phyloP scores from a whole-genome alignment of 2,888 invertebrate species.

The Eupithecia abbreviata region DNA sequence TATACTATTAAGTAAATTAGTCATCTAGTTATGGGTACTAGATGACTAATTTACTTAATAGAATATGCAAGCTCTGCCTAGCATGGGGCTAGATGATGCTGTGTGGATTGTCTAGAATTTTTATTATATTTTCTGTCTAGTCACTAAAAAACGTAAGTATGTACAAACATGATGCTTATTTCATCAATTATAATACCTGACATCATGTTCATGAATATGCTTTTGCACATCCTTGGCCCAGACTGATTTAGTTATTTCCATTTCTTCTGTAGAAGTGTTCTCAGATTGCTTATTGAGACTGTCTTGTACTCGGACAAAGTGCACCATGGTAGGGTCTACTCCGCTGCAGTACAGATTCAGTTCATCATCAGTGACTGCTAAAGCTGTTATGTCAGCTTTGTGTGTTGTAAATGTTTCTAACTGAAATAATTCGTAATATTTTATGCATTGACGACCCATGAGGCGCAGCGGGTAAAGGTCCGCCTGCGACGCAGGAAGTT shows the following conservation, averaged over 20 bases:
- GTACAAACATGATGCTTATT: background rate
- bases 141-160: no score
- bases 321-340: conserved; percentile 91
- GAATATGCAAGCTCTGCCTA: no score
- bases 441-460: no score
- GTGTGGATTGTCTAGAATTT: no score
- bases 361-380: conserved; percentile 89
- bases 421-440: conserved; percentile 49
- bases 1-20: no score
- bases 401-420: conserved; percentile 91
- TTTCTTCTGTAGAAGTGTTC: background rate
- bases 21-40: no score
- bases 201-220: conserved; percentile 93
- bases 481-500: no score
- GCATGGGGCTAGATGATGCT: no score
- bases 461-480: no score
- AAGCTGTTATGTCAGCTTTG: conserved; percentile 90
- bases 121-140: no score
- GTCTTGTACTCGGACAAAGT: conserved; percentile 87
- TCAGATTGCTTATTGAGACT: conserved; percentile 60
- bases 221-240: conserved; percentile 94
- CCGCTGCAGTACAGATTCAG: conserved; percentile 90
- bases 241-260: conserved; percentile 72
- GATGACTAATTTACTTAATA: no score
- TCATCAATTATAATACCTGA: conserved; percentile 73